phyloP scores from a whole-genome alignment of 1,140 invertebrate genomes.

The Bradynema listronoti region DNA sequence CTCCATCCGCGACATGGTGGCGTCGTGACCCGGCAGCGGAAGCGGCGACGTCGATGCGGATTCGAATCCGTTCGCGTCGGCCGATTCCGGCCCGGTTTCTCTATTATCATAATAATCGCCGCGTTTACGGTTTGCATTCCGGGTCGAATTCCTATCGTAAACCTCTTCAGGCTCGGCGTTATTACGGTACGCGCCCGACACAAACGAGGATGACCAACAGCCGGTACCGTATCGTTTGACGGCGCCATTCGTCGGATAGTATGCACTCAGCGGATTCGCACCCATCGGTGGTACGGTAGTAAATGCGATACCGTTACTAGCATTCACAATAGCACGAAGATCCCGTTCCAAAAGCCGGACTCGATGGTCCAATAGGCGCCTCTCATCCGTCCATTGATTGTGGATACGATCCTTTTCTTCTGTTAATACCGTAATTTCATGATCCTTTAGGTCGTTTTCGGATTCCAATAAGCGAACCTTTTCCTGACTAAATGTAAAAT shows the following conservation, averaged over 20 bases:
- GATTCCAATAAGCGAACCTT: conserved; percentile 25
- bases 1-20: conserved; percentile 24
- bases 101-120: background rate
- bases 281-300: background rate
- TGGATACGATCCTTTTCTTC: conserved; percentile 36
- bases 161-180: conserved; percentile 22
- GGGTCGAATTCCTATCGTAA: conserved; percentile 11
- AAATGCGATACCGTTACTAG: background rate
- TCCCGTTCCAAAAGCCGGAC: conserved; percentile 29
- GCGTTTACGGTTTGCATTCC: background rate
- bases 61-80: conserved; percentile 5
- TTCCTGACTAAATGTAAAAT: background rate
- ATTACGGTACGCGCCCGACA: conserved; percentile 26
- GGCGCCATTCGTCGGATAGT: no score
- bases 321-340: conserved; percentile 15
- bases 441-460: conserved; percentile 34
- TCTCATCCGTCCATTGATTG: conserved; percentile 30
- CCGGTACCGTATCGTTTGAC: conserved; percentile 1
- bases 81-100: background rate
- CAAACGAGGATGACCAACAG: background rate
- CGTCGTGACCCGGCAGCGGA: background rate
- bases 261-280: no score
- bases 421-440: conserved; percentile 27
- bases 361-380: conserved; percentile 27
- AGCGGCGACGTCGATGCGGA: background rate